phyloP scores from a whole-genome alignment of 1,140 invertebrate species.

The Cyclargus thomasi region DNA sequence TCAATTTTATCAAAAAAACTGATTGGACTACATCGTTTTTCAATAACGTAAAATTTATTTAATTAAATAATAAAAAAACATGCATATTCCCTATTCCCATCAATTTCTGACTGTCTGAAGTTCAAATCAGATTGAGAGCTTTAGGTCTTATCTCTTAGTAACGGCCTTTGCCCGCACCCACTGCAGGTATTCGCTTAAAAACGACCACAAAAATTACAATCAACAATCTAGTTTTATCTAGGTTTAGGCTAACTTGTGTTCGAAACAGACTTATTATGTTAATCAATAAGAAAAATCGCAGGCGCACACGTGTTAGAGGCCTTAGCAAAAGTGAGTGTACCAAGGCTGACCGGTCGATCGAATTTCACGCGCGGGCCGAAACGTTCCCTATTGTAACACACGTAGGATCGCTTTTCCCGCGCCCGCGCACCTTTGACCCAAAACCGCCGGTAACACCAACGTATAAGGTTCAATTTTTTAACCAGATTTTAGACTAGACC shows the following conservation, averaged over 20 bases:
- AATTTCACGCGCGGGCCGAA: conserved; percentile 36
- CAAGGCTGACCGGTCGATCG: conserved; percentile 57
- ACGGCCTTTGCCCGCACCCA: not conserved
- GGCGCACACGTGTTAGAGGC: not conserved
- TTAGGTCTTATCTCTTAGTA: too few relatives aligned
- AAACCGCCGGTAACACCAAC: conserved; percentile 25
- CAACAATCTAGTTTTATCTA: not conserved
- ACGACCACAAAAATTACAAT: not conserved
- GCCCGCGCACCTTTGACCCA: conserved; percentile 14
- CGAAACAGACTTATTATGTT: conserved; percentile 6
- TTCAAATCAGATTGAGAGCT: too few relatives aligned
- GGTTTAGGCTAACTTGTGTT: not conserved
- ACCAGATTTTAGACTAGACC: not conserved
- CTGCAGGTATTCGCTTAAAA: not conserved
- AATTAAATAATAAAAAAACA: too few relatives aligned
- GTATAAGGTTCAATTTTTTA: conserved; percentile 24
- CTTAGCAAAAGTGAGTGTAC: conserved; percentile 57
- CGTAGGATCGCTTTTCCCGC: conserved; percentile 30
- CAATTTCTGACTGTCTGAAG: too few relatives aligned
- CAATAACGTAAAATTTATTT: too few relatives aligned
- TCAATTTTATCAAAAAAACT: too few relatives aligned
- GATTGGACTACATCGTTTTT: too few relatives aligned
- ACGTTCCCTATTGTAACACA: conserved; percentile 34
- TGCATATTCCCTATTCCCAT: too few relatives aligned
- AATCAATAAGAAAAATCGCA: conserved; percentile 11